A percentile compares a stretch with the other conserved stretches of the same genome.
These are phyloP conservation scores for Heliconius hermathena DNA, from an alignment of 1,140 invertebrate species.

Conservation along the genomic window DNA sequence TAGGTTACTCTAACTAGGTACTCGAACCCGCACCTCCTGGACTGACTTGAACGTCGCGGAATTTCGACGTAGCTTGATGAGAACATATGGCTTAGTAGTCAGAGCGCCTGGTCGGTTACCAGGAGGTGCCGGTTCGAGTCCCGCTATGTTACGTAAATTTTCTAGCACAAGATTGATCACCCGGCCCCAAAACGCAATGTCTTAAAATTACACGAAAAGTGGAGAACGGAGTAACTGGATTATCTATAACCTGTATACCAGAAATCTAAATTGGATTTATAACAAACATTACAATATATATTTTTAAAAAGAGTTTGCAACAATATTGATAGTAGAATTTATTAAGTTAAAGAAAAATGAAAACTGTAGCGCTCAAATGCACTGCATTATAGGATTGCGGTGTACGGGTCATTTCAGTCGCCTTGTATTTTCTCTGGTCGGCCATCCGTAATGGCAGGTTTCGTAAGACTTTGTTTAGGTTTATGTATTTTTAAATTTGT, in stretches of 20 bases:
- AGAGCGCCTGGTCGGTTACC: too few relatives aligned
- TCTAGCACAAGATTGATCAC: too few relatives aligned
- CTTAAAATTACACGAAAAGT: background rate
- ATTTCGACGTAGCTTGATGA: too few relatives aligned
- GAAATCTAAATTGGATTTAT: background rate
- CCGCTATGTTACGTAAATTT: too few relatives aligned
- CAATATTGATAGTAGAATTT: constrained; percentile 14
- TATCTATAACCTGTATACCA: background rate
- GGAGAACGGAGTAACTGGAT: background rate
- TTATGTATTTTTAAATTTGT: constrained; percentile 9
- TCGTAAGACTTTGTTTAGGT: constrained; percentile 1
- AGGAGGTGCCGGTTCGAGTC: too few relatives aligned
- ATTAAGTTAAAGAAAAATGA: constrained; percentile 11
- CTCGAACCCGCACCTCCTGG: too few relatives aligned
- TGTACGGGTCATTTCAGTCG: constrained; percentile 8
- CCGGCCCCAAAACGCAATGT: background rate
- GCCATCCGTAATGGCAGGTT: constrained; percentile 8
- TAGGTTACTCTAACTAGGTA: too few relatives aligned
- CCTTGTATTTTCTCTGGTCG: constrained; percentile 10
- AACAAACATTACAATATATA: background rate
- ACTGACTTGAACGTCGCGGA: too few relatives aligned
- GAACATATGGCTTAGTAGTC: too few relatives aligned
- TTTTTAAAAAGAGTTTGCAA: background rate
- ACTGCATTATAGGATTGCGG: constrained; percentile 12
- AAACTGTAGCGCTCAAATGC: constrained; percentile 7